phyloP scores from a whole-genome alignment of 2,888 invertebrate genomes.

The Dolichopus griseipennis region DNA sequence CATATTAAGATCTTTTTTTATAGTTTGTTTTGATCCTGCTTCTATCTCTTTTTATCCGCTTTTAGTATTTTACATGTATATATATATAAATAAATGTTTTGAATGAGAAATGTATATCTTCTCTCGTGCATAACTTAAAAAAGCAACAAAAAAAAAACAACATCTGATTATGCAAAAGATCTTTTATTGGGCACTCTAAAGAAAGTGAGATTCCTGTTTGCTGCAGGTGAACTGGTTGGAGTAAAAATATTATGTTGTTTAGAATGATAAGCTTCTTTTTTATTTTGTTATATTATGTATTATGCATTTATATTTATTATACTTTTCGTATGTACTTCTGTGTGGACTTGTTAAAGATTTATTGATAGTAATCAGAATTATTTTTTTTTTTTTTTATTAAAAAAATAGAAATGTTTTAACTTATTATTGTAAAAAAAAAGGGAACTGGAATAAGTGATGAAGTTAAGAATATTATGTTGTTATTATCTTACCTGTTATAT shows the following conservation, averaged over 20 bases:
- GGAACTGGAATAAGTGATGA: neutral
- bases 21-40: neutral
- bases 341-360: neutral
- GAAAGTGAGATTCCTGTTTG: conserved; percentile 2
- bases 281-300: no score
- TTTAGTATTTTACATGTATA: neutral
- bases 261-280: no score
- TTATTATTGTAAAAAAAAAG: no score
- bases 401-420: no score
- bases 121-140: neutral
- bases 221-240: neutral
- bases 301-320: no score
- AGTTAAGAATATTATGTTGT: neutral
- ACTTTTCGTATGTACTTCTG: neutral
- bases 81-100: neutral
- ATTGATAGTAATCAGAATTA: neutral
- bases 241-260: neutral
- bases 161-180: conserved; percentile 6
- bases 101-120: neutral
- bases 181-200: neutral
- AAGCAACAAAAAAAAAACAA: neutral
- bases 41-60: neutral
- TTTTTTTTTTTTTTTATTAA: no score
- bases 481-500: no score
- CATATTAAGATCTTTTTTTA: neutral